These are phyloP conservation scores for Eurytoma adleriae DNA, from an alignment of 2,888 invertebrate species.

Conservation along the genomic window DNA sequence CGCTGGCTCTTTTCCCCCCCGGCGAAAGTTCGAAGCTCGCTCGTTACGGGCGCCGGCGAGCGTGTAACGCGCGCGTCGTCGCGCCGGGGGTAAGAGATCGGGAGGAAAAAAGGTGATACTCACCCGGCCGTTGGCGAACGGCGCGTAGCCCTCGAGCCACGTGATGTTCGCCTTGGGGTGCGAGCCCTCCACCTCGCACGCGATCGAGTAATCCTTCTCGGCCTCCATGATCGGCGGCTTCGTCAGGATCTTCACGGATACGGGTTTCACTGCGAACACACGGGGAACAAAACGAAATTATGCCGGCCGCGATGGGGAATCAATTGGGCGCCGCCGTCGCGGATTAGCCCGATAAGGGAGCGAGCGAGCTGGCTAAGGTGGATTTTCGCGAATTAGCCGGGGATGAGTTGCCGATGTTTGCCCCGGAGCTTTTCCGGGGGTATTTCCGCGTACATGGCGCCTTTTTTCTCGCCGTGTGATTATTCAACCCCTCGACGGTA, in stretches of 20 bases:
- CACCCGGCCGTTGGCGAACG: slow-evolving; percentile 87
- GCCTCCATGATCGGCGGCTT: slow-evolving; percentile 88
- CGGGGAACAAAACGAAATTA: slow-evolving; percentile 5
- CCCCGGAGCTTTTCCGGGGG: no score
- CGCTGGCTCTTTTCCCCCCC: neutral
- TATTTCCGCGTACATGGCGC: no score
- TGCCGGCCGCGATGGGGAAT: neutral
- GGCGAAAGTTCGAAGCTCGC: neutral
- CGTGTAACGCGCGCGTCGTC: no score
- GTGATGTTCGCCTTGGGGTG: slow-evolving; percentile 90
- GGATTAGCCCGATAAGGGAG: neutral
- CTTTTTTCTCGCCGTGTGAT: no score
- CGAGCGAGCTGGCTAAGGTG: no score
- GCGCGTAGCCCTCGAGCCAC: slow-evolving; percentile 89
- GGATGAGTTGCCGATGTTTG: no score
- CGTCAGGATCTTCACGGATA: slow-evolving; percentile 85
- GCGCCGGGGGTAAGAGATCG: no score
- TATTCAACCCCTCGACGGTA: no score
- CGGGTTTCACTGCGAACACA: slow-evolving; percentile 84
- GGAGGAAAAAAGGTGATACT: slow-evolving; percentile 64
- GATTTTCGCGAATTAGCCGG: no score
- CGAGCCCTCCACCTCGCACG: slow-evolving; percentile 90
- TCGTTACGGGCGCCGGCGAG: neutral
- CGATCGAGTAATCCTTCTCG: slow-evolving; percentile 86
- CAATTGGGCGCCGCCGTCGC: neutral